A percentile compares a stretch with the other conserved stretches of the same genome.
Evolutionary conservation across 2,888 invertebrate species (phyloP).

Genomic region (Drosophila pseudotalamancana): DNA sequence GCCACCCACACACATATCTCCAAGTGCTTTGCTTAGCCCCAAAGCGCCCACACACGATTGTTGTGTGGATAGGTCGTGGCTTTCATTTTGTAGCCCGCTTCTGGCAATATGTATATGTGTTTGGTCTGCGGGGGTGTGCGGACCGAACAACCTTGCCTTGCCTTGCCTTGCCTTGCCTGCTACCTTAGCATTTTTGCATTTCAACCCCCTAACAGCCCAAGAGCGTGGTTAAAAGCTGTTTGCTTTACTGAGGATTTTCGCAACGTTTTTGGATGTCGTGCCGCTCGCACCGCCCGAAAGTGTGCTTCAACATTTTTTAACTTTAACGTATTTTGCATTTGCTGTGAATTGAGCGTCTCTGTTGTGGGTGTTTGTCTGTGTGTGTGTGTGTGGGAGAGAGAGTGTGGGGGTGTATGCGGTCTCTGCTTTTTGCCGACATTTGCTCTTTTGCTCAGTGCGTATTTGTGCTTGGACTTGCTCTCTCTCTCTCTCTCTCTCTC

Average conservation of each 20-base stretch:
- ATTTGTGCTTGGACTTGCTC: constrained; percentile 34
- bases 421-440: constrained; percentile 39
- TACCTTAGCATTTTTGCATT: constrained; percentile 46
- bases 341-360: constrained; percentile 38
- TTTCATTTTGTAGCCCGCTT: constrained; percentile 55
- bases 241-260: constrained; percentile 73
- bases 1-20: constrained; percentile 15
- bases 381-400: constrained; percentile 13
- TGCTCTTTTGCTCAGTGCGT: constrained; percentile 57
- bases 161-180: constrained; percentile 21
- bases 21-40: constrained; percentile 52
- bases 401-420: constrained; percentile 15
- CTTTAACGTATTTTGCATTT: constrained; percentile 69
- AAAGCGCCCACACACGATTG: constrained; percentile 68
- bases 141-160: constrained; percentile 21
- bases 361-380: constrained; percentile 11
- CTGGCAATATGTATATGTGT: constrained; percentile 13
- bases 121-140: constrained; percentile 2
- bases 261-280: constrained; percentile 55
- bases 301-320: constrained; percentile 52
- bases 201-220: constrained; percentile 17
- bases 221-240: constrained; percentile 65
- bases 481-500: constrained; percentile 11
- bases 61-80: constrained; percentile 80
- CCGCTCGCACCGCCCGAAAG: constrained; percentile 32